Conservation (phyloP, 1,140 invertebrate genomes). For the Laupala kohalensis region DNA sequence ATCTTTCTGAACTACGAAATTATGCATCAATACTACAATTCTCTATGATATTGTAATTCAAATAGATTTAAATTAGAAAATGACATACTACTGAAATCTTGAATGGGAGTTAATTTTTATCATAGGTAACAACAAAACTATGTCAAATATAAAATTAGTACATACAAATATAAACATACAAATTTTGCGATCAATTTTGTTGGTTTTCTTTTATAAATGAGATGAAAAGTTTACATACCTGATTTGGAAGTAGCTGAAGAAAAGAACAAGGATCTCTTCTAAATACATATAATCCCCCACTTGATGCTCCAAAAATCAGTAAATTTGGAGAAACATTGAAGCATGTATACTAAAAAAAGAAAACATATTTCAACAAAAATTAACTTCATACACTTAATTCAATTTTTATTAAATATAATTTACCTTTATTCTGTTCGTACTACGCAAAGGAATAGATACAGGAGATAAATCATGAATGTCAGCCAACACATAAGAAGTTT, state of each 20-base stretch:
- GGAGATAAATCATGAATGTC: constrained; percentile 4
- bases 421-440: constrained; percentile 13
- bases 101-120: too few relatives aligned
- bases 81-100: too few relatives aligned
- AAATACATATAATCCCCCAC: constrained; percentile 65
- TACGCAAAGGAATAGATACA: constrained; percentile 8
- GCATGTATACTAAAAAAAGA: constrained; percentile 55
- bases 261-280: constrained; percentile 54
- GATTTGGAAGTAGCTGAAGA: constrained; percentile 59
- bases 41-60: too few relatives aligned
- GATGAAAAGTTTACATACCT: constrained; percentile 34
- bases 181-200: neutral
- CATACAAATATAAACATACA: neutral
- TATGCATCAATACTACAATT: too few relatives aligned
- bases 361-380: constrained; percentile 3
- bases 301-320: constrained; percentile 60
- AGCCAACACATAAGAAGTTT: constrained; percentile 6
- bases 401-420: neutral
- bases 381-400: neutral
- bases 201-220: neutral
- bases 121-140: neutral
- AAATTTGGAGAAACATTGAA: constrained; percentile 56
- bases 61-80: too few relatives aligned
- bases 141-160: neutral
- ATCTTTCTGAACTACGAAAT: too few relatives aligned